Evolutionary conservation across 2,113 vertebrate genomes (phyloP).

Genomic region (Rhea pennata): DNA sequence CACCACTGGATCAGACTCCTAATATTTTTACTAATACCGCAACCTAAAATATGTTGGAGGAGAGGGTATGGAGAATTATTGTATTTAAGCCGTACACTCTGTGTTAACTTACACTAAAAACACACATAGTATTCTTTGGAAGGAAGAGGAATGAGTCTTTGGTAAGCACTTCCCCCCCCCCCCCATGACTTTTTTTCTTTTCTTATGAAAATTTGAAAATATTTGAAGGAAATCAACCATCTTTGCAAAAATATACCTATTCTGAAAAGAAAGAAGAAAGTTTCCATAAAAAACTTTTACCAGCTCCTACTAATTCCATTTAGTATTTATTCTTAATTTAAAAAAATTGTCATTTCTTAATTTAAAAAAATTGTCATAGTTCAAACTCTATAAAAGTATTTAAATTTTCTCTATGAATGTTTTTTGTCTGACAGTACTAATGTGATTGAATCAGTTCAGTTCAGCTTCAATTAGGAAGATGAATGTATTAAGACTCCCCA

Average conservation of each 20-base stretch:
- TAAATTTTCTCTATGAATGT: neutral
- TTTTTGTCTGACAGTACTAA: neutral
- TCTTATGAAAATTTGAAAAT: neutral
- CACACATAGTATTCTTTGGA: neutral
- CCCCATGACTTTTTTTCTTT: neutral
- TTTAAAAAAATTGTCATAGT: neutral
- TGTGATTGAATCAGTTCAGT: neutral
- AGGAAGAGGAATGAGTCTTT: neutral
- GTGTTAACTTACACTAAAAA: neutral
- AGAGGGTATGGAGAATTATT: neutral
- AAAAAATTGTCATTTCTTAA: too few species aligned
- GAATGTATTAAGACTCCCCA: neutral
- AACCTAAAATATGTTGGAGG: neutral
- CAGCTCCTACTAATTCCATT: neutral
- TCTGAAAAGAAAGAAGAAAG: neutral
- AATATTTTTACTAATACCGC: neutral
- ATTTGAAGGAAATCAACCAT: neutral
- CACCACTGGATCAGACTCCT: neutral
- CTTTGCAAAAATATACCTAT: neutral
- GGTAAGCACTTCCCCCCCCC: fast-evolving
- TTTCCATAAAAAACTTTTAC: neutral
- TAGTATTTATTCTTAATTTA: neutral
- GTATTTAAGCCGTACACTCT: neutral
- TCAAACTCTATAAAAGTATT: neutral
- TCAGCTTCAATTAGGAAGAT: neutral